Base-by-base conservation (phyloP, 2,113 vertebrate genomes). In the Plecotus auritus region DNA sequence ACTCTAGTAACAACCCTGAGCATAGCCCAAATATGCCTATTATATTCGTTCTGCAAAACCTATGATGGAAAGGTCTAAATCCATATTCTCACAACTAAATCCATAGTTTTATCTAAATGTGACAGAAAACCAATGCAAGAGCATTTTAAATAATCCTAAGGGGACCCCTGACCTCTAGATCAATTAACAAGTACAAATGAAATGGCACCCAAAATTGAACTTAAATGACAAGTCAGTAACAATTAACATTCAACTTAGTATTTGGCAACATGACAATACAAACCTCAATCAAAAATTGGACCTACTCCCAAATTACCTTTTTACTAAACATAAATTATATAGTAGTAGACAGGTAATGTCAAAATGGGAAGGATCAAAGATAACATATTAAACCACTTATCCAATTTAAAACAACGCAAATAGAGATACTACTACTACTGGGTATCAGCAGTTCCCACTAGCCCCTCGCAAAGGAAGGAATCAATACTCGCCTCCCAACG, bases 251-350 rank as follows among this genome's bases (percentile, higher is more conserved):
- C 82, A 90, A 87, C 86, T 93, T 88, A 77, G 64, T 64, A 83
- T 94, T 35, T 90, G 90, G 82, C 85, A 96, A 76, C 20, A 66
- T 72, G 85, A 93, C 78, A 96, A 91, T 78, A 93, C 56, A 97
- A 92, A 90, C 51, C 92, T 95, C 86, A 96, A 84, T 81, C 85
- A 97, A 95, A 97, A 96, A 85, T 88, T 77, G 84, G 35, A 90
- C 88, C 32, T 82, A 91, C 84, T 96, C 89, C 72, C 87, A 95
- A 95, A 67, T 80, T 67, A 45, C 69, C 91, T 95, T 96, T 66
- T 83, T 86, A 76, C 84, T 86, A 77, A 85, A 96, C 83, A 78
- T 59, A 95, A 96, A 89, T 94, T 96, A 94, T 28, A 95, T 12
- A 89, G 78, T 83, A 67, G n/a, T 85, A 92, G 94, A 82, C 1